Evolutionary conservation across 2,888 invertebrate species (phyloP).

Genomic region (Blomia tropicalis): DNA sequence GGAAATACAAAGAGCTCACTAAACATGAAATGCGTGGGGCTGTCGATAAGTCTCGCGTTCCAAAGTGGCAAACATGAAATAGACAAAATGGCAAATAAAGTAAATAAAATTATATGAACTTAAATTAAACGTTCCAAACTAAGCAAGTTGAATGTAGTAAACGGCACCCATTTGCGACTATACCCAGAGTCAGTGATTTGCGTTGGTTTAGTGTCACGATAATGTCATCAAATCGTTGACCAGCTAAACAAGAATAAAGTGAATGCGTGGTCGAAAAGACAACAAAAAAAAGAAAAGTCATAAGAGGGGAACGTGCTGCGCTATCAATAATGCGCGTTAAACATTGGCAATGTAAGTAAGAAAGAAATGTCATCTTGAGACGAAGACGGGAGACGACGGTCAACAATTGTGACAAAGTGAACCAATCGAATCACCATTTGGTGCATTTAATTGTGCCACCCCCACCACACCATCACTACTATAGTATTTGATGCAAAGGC

Average conservation of each 20-base stretch:
- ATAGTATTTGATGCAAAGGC: background rate
- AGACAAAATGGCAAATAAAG: constrained; percentile 6
- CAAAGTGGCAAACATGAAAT: too few species aligned
- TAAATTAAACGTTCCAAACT: background rate
- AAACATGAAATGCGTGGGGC: background rate
- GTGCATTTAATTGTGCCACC: too few species aligned
- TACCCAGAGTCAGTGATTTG: background rate
- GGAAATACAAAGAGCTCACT: background rate
- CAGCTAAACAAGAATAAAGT: too few species aligned
- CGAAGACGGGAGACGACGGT: background rate
- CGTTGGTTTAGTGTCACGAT: background rate
- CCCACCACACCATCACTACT: too few species aligned
- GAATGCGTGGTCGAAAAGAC: too few species aligned
- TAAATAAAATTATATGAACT: constrained; percentile 12
- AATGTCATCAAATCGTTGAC: too few species aligned
- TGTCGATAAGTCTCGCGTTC: too few species aligned
- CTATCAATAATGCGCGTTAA: background rate
- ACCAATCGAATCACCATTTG: background rate
- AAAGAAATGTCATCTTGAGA: background rate
- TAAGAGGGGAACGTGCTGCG: background rate
- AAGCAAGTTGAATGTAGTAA: background rate
- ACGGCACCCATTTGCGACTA: too few species aligned
- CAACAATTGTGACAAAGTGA: background rate
- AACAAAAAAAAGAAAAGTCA: too few species aligned
- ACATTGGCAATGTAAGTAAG: background rate